A percentile compares a stretch with the other conserved stretches of the same genome.
Conservation (phyloP, 1,140 invertebrate species). For the Chironomus tepperi region DNA sequence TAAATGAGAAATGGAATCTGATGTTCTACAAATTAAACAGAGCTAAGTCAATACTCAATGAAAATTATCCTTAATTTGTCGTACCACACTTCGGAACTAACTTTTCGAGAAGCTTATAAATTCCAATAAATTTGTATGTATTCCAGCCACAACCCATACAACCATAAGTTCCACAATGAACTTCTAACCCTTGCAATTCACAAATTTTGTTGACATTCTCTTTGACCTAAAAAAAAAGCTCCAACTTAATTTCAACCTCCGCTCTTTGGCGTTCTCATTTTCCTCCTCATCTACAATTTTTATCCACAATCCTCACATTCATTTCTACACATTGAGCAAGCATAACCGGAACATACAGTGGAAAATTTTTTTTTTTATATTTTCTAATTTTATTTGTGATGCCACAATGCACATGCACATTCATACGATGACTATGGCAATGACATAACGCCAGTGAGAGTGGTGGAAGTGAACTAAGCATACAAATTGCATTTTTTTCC, state of each 20-base stretch:
- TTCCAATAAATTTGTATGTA: too few relatives aligned
- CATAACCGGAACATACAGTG: neutral
- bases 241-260: neutral
- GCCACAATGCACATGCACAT: neutral
- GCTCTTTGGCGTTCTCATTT: neutral
- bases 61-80: too few relatives aligned
- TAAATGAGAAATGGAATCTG: too few relatives aligned
- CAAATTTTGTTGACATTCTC: neutral
- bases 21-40: too few relatives aligned
- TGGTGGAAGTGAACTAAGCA: neutral
- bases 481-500: neutral
- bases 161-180: too few relatives aligned
- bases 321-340: neutral
- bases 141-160: too few relatives aligned
- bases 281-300: neutral
- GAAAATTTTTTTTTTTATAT: too few relatives aligned
- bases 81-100: too few relatives aligned
- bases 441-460: neutral
- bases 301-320: neutral
- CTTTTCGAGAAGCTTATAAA: too few relatives aligned
- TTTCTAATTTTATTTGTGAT: constrained; percentile 4
- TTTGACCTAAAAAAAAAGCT: neutral
- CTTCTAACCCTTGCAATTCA: too few relatives aligned
- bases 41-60: too few relatives aligned
- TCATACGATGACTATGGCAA: neutral